A percentile compares a stretch with the other conserved stretches of the same genome.
Evolutionary conservation across 2,113 vertebrate genomes (phyloP).

Genomic region (Rhinogobius similis): DNA sequence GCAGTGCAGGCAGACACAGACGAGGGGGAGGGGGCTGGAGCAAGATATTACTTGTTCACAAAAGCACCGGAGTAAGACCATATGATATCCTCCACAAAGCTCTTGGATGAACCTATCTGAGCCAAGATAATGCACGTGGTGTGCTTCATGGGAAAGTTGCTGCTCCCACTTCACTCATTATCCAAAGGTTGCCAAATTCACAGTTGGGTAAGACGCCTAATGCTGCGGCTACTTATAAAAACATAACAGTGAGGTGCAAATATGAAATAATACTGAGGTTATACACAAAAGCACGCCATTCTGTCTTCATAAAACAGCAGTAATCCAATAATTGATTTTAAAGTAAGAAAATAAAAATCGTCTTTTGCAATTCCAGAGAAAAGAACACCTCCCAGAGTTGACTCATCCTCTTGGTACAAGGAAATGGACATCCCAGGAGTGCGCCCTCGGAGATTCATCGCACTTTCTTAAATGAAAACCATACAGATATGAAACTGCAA

Average conservation of each 20-base stretch:
- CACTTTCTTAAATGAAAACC: slow-evolving; percentile 46
- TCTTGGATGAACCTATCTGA: slow-evolving; percentile 40
- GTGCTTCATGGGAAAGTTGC: slow-evolving; percentile 19
- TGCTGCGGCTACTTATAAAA: slow-evolving; percentile 6
- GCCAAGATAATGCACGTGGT: slow-evolving; percentile 57
- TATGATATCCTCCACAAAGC: slow-evolving; percentile 23
- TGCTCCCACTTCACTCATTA: slow-evolving; percentile 55
- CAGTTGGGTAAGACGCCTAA: slow-evolving; percentile 22
- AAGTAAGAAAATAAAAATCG: slow-evolving; percentile 36
- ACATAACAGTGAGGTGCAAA: not conserved
- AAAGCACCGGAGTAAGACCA: slow-evolving; percentile 24
- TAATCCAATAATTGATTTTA: slow-evolving; percentile 32
- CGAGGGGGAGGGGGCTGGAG: slow-evolving; percentile 32
- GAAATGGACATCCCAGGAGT: slow-evolving; percentile 45
- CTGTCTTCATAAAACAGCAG: slow-evolving; percentile 1
- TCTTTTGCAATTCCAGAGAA: slow-evolving; percentile 11
- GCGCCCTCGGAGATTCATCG: slow-evolving; percentile 35
- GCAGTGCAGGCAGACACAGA: slow-evolving; percentile 15
- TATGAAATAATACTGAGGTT: not conserved
- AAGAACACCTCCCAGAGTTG: slow-evolving; percentile 35
- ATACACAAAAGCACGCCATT: not conserved
- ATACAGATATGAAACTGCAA: slow-evolving; percentile 40
- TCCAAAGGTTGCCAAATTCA: slow-evolving; percentile 53
- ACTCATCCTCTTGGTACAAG: slow-evolving; percentile 44
- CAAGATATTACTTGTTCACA: slow-evolving; percentile 66